These are phyloP conservation scores for Perodicticus potto DNA, from an alignment of 2,797 vertebrate species.

Conservation along the genomic window DNA sequence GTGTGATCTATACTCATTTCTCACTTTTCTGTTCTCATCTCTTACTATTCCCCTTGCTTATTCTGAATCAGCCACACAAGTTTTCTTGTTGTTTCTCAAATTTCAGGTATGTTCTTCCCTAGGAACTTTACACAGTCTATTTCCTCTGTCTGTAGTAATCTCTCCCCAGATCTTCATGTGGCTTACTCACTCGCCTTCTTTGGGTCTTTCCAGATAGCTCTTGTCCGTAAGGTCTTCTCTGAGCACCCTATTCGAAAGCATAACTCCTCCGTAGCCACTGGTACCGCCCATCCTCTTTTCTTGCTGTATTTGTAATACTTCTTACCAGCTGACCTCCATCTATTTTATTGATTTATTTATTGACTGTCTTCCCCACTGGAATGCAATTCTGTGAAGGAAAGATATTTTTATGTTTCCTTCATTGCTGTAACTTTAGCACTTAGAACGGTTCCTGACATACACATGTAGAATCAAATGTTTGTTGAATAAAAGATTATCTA, in stretches of 20 bases:
- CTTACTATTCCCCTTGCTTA: not conserved
- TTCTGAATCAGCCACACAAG: not conserved
- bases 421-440: not conserved
- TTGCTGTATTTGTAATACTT: not conserved
- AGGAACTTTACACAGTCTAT: not conserved
- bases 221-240: not conserved
- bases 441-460: not conserved
- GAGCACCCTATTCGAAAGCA: not conserved
- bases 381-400: not conserved
- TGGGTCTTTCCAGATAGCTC: not conserved
- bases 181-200: not conserved
- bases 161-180: not conserved
- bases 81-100: not conserved
- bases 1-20: rapidly evolving
- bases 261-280: not conserved
- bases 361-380: not conserved
- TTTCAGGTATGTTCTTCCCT: not conserved
- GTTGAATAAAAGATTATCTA: not conserved
- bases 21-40: not conserved
- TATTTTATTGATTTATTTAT: not conserved
- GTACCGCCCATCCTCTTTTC: not conserved
- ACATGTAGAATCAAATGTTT: slow-evolving; percentile 24
- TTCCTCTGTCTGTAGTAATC: not conserved
- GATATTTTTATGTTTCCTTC: slow-evolving; percentile 42
- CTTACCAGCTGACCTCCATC: not conserved